These are phyloP conservation scores for Latrodectus hesperus DNA, from an alignment of 2,888 invertebrate genomes.

Conservation along the genomic window DNA sequence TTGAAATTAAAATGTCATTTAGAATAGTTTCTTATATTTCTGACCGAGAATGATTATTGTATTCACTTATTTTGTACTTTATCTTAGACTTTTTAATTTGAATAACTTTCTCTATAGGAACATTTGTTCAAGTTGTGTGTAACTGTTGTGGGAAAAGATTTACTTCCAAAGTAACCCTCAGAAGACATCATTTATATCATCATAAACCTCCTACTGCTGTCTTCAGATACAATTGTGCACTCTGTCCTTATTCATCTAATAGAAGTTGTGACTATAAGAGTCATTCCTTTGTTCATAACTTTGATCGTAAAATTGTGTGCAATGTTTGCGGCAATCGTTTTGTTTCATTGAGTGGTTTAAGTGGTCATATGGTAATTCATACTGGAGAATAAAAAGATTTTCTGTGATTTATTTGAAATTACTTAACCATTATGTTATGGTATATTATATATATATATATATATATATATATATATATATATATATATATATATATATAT, in stretches of 20 bases:
- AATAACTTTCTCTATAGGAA: conserved; percentile 7
- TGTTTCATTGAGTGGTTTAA: conserved; percentile 20
- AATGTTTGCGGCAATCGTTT: conserved; percentile 49
- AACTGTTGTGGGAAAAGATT: conserved; percentile 34
- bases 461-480: too few relatives aligned
- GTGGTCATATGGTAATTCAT: conserved; percentile 42
- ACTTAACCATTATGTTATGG: background rate
- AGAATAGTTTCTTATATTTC: too few relatives aligned
- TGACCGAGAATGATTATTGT: too few relatives aligned
- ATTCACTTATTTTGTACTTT: too few relatives aligned
- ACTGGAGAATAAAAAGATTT: conserved; percentile 25
- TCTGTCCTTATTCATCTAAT: conserved; percentile 62
- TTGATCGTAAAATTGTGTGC: conserved; percentile 34
- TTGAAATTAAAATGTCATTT: too few relatives aligned
- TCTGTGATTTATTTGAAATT: background rate
- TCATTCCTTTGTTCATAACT: conserved; percentile 45
- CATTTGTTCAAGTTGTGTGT: background rate
- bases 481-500: too few relatives aligned
- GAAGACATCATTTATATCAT: conserved; percentile 48
- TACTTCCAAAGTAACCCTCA: conserved; percentile 35
- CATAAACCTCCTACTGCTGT: conserved; percentile 22
- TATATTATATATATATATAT: too few relatives aligned
- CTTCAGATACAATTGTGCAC: conserved; percentile 41
- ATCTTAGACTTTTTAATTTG: too few relatives aligned
- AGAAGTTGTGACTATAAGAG: conserved; percentile 28